Evolutionary conservation across 1,140 invertebrate genomes (phyloP), one percentile per base, ranked within the genome.

Genomic region (Pseudomyrmex flavicornis): DNA sequence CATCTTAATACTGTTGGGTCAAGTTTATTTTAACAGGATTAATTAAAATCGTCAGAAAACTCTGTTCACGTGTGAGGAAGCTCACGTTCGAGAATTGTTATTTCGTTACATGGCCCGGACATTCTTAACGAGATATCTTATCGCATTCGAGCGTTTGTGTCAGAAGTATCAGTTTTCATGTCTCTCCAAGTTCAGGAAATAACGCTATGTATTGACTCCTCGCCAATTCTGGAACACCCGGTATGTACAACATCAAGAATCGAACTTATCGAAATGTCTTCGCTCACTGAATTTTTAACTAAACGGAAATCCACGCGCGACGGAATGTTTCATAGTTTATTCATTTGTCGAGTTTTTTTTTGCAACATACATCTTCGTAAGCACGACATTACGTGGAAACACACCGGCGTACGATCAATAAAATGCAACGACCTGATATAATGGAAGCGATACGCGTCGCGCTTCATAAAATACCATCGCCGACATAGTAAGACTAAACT

Each of bases 351-450:
- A 66, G 59, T 35, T 35, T 7, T 35, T 5, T 35, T 35, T 35
- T 80, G 44, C 76, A 52, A 72, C 56, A 20, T 72, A 80, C 76
- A 72, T 80, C 76, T 80, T 80, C 54, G 66, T 56, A 50, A 59
- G 76, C 76, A 80, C 76, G 76, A 54, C 76, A 80, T 70, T 70
- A 80, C 76, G 68, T 80, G 76, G 76, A 80, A 80, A 72, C 76
- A 72, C 76, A 72, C 76, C 58, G 63, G 74, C 76, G 76, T 70
- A 72, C 76, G 76, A 80, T 80, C 76, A 80, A 80, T 80, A 80
- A 80, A 80, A 80, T 80, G 76, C 76, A 80, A 80, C 76, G 76
- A 80, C 76, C 76, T 80, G 76, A 80, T 80, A 80, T 80, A 80
- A 80, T 80, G 76, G 76, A 72, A 80, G 76, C 66, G 76, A 80